Percentiles rank a stretch among this genome's conserved stretches.
phyloP scores from a whole-genome alignment of 2,888 invertebrate species.

The Syritta pipiens region DNA sequence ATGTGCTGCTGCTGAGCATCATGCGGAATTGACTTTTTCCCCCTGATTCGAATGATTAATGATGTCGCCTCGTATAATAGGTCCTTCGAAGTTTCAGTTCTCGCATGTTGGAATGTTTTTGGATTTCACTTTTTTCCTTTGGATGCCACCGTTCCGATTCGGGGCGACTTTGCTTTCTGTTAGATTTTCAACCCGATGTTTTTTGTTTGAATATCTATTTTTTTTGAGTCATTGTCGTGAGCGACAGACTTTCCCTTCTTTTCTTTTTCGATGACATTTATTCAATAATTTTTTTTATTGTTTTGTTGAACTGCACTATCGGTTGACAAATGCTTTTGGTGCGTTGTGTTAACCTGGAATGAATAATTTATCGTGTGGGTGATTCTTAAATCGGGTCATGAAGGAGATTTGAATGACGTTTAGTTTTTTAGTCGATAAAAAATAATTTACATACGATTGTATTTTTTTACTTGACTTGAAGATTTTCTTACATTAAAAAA shows the following conservation, averaged over 20 bases:
- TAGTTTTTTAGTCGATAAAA: too few relatives aligned
- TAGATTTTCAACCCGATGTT: constrained; percentile 31
- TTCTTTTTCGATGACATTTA: not conserved
- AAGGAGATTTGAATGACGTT: too few relatives aligned
- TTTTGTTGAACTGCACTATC: not conserved
- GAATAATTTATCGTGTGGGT: not conserved
- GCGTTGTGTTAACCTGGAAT: not conserved
- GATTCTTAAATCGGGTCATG: too few relatives aligned
- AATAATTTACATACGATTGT: too few relatives aligned
- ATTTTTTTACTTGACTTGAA: too few relatives aligned
- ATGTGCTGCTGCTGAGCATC: constrained; percentile 62
- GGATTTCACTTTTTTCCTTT: constrained; percentile 13
- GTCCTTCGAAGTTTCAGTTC: constrained; percentile 59
- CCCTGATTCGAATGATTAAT: constrained; percentile 67
- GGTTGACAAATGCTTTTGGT: not conserved
- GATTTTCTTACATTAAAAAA: too few relatives aligned
- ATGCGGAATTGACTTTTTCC: constrained; percentile 67
- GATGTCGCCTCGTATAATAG: constrained; percentile 62
- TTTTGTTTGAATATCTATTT: not conserved
- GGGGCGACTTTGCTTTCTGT: constrained; percentile 35
- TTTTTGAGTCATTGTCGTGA: not conserved
- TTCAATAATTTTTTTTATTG: not conserved
- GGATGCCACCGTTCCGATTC: constrained; percentile 38
- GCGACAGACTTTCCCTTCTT: not conserved
- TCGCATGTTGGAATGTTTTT: constrained; percentile 52